A percentile compares a stretch with the other conserved stretches of the same genome.
Evolutionary conservation across 2,888 invertebrate genomes (phyloP).

Genomic region (Drosophila picticornis): DNA sequence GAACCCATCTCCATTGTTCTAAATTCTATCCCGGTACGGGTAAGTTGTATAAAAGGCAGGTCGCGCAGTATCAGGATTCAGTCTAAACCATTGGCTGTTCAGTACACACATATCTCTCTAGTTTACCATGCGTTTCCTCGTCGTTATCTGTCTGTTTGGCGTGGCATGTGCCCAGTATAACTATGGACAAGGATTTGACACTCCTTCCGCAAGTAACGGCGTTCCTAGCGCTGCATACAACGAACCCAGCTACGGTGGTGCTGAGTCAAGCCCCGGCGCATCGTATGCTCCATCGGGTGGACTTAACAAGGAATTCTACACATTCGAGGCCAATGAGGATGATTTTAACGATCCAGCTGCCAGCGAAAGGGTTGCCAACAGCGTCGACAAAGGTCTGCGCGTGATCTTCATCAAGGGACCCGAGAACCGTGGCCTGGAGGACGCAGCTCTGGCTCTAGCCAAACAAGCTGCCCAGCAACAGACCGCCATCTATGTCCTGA

Average conservation of each 20-base stretch:
- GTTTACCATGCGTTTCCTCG: constrained; percentile 65
- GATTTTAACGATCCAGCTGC: constrained; percentile 71
- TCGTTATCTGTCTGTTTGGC: constrained; percentile 73
- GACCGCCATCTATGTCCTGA: constrained; percentile 81
- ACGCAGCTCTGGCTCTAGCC: constrained; percentile 78
- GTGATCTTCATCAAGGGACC: constrained; percentile 84
- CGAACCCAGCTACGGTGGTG: constrained; percentile 23
- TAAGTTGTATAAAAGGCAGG: constrained; percentile 65
- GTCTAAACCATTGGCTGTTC: constrained; percentile 63
- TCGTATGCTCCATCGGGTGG: constrained; percentile 60
- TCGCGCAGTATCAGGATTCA: constrained; percentile 67
- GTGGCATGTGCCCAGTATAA: constrained; percentile 78
- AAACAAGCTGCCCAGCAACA: constrained; percentile 77
- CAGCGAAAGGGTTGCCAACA: constrained; percentile 56
- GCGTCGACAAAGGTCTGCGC: constrained; percentile 76
- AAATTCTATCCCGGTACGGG: constrained; percentile 33
- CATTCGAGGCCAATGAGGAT: constrained; percentile 74
- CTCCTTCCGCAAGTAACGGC: constrained; percentile 50
- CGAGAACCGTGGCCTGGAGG: constrained; percentile 78
- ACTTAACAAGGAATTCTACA: constrained; percentile 77
- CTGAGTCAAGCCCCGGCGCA: constrained; percentile 39
- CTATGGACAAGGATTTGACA: constrained; percentile 63
- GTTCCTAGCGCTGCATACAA: constrained; percentile 42
- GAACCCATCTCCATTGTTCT: constrained; percentile 67
- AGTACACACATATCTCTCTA: constrained; percentile 40